Percentiles rank a stretch among this genome's conserved stretches.
phyloP scores from a whole-genome alignment of 2,888 invertebrate genomes.

The Myopa testacea region DNA sequence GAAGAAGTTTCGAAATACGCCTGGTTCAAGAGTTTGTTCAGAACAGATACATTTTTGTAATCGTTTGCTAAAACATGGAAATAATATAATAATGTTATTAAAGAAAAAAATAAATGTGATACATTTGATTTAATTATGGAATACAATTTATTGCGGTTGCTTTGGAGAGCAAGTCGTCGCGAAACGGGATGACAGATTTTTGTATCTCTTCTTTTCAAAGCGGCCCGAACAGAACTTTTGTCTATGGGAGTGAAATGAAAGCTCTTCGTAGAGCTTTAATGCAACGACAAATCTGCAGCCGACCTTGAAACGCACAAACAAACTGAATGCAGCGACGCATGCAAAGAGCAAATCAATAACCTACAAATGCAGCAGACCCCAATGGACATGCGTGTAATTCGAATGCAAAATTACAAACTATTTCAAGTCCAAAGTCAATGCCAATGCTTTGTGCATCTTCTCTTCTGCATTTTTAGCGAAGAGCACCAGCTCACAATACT shows the following conservation, averaged over 20 bases:
- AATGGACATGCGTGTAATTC: slow-evolving; percentile 16
- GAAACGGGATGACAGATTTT: not conserved
- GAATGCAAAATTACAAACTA: not conserved
- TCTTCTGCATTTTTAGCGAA: not conserved
- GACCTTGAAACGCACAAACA: slow-evolving; percentile 25
- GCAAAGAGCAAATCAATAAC: slow-evolving; percentile 23
- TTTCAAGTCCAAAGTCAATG: slow-evolving; percentile 34
- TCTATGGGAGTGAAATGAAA: not conserved
- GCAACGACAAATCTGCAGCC: not conserved
- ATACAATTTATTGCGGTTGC: no score
- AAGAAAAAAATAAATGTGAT: no score
- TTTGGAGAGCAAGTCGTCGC: no score
- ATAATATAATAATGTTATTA: no score
- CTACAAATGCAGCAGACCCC: not conserved
- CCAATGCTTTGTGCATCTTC: slow-evolving; percentile 4
- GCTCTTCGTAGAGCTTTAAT: slow-evolving; percentile 7
- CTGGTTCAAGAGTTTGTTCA: no score
- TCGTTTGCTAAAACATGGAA: no score
- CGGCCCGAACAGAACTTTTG: not conserved
- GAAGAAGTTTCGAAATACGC: no score
- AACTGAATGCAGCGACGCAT: slow-evolving; percentile 10
- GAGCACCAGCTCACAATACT: not conserved
- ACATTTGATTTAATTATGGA: no score
- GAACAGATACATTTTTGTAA: no score
- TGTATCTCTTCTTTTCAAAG: not conserved